phyloP scores from a whole-genome alignment of 2,797 vertebrate species.

The Paramormyrops hopkinsi region DNA sequence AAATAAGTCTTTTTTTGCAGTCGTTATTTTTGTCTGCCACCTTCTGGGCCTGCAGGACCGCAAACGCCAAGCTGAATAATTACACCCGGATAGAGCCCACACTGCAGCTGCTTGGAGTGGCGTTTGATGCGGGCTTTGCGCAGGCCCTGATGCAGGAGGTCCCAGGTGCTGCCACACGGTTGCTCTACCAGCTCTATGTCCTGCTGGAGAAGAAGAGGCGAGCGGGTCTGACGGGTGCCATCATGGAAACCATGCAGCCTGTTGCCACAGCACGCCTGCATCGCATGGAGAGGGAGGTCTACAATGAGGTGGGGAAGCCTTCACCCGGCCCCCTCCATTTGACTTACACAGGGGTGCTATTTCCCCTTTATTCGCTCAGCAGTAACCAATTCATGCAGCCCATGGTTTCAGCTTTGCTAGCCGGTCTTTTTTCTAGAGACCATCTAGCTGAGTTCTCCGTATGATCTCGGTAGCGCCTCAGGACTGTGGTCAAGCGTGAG shows the following conservation, averaged over 20 bases:
- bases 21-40: background rate
- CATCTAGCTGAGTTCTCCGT: background rate
- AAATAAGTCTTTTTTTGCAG: background rate
- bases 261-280: constrained; percentile 49
- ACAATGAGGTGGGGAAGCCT: constrained; percentile 60
- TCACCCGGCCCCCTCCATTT: background rate
- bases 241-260: constrained; percentile 66
- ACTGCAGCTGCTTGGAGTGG: constrained; percentile 72
- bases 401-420: background rate
- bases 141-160: constrained; percentile 76
- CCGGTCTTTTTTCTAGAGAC: background rate
- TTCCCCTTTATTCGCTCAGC: background rate
- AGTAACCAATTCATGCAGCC: background rate
- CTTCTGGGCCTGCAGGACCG: constrained; percentile 43
- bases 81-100: constrained; percentile 82
- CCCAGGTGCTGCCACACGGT: constrained; percentile 69
- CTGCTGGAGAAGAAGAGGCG: constrained; percentile 76
- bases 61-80: constrained; percentile 77
- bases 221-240: constrained; percentile 53
- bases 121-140: constrained; percentile 69
- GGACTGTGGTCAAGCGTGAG: constrained; percentile 58
- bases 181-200: constrained; percentile 81
- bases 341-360: background rate
- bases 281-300: constrained; percentile 60
- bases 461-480: constrained; percentile 54